These are phyloP conservation scores for Nasonia longicornis DNA, from an alignment of 1,140 invertebrate genomes.

Conservation along the genomic window DNA sequence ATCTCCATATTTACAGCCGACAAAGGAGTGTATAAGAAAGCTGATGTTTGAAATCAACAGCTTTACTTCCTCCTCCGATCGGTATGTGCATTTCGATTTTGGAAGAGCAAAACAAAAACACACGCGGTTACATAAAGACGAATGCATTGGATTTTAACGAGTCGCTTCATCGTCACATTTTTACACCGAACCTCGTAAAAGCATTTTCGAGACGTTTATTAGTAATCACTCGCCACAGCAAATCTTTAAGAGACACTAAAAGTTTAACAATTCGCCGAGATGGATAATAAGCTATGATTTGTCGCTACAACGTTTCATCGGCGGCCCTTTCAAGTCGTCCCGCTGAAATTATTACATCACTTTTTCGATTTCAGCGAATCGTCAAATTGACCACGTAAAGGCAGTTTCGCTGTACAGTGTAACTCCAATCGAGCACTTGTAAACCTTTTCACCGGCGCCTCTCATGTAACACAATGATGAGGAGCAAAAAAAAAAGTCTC, in stretches of 20 bases:
- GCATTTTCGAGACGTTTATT: neutral
- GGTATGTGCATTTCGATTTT: neutral
- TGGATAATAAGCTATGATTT: neutral
- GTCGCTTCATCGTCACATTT: neutral
- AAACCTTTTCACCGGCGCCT: too few species aligned
- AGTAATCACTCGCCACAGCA: neutral
- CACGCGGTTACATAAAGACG: neutral
- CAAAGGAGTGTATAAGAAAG: neutral
- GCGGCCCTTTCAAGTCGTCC: neutral
- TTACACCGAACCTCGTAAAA: neutral
- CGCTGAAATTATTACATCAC: neutral
- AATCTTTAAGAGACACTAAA: neutral
- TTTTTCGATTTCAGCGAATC: neutral
- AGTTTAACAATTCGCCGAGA: neutral
- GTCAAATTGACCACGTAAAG: neutral
- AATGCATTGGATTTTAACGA: neutral
- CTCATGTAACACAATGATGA: neutral
- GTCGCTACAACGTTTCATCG: neutral
- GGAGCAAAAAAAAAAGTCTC: neutral
- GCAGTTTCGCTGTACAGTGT: neutral
- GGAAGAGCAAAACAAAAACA: neutral
- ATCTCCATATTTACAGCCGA: too few species aligned
- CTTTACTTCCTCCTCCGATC: neutral
- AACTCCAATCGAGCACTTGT: neutral
- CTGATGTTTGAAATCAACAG: neutral